Evolutionary conservation across 2,888 invertebrate genomes (phyloP), one percentile per base, ranked within the genome.

Genomic region (Phasia obesa): DNA sequence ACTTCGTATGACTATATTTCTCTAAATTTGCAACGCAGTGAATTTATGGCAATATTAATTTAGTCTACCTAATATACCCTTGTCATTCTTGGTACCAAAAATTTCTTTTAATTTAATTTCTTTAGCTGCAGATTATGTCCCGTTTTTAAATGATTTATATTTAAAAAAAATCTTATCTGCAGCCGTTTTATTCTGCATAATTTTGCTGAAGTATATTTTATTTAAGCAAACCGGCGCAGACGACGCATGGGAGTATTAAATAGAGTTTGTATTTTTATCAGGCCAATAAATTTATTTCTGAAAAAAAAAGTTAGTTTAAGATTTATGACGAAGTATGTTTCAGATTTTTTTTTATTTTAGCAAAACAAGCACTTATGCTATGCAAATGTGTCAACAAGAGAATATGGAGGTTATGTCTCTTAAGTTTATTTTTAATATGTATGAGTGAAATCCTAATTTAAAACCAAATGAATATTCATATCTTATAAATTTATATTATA

Each of bases 261-360:
- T 44, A 70, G 57, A 70, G 57, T 70, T 70, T 55, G 19, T 25
- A 15, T 42, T 67, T 15, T 17, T 67, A 70, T 57, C 44, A 19
- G 70, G 25, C 38, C 57, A 57, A 70, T 69, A 69, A 69, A 69
- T 69, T 69, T 42, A 15, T 17, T 21, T 35, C 0, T 11, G 7
- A 19, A 47, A 51, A 23, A 57, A 67, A 55, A 31, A 70, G 21
- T 23, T 9, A 31, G 2, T 47, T 59, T 4, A n/a, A 35, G 25
- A 70, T 70, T 70, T 70, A 70, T 70, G 44, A n/a, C 69, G 5
- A 9, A 4, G 35, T 35, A 35, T 35, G 5, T 53, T 25, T 55
- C 25, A 38, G 23, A 53, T 42, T 42, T 38, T 64, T 47, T 27
- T 38, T 42, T n/a, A 2, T 53, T 9, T 25, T 19, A 25, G n/a